A percentile compares a stretch with the other conserved stretches of the same genome.
phyloP scores from a whole-genome alignment of 2,797 vertebrate genomes.

The Anguilla anguilla region DNA sequence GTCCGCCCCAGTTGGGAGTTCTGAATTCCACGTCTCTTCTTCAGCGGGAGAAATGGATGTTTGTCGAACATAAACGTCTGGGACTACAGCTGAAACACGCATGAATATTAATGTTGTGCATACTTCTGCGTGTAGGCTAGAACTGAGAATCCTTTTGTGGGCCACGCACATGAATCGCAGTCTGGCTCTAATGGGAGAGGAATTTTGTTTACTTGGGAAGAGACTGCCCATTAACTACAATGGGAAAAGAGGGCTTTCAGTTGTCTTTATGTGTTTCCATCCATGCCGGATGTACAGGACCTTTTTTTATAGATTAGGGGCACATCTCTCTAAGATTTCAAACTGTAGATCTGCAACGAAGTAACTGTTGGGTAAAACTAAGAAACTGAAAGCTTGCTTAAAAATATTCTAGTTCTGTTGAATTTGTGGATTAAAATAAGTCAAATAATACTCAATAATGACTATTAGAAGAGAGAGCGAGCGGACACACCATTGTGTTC shows the following conservation, averaged over 20 bases:
- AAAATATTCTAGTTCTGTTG: background rate
- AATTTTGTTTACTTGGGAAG: conserved; percentile 14
- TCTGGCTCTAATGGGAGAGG: conserved; percentile 2
- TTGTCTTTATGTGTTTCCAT: background rate
- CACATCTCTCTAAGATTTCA: background rate
- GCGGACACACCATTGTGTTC: background rate
- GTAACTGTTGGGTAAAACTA: background rate
- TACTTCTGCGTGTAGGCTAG: conserved; percentile 67
- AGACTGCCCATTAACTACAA: background rate
- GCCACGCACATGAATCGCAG: conserved; percentile 12
- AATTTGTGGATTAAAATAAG: background rate
- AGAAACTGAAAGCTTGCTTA: background rate
- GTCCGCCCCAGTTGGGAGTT: conserved; percentile 58
- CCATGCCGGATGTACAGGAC: background rate
- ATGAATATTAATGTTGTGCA: conserved; percentile 72
- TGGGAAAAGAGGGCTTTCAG: background rate
- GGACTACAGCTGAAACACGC: conserved; percentile 55
- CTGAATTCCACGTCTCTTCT: conserved; percentile 70
- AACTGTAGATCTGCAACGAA: background rate
- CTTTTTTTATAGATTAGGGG: background rate
- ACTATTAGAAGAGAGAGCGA: background rate
- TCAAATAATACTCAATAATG: background rate
- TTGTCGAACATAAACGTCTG: conserved; percentile 60
- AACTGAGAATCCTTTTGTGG: conserved; percentile 58
- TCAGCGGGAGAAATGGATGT: conserved; percentile 56